phyloP scores from a whole-genome alignment of 2,888 invertebrate species.

The Argyresthia goedartella region DNA sequence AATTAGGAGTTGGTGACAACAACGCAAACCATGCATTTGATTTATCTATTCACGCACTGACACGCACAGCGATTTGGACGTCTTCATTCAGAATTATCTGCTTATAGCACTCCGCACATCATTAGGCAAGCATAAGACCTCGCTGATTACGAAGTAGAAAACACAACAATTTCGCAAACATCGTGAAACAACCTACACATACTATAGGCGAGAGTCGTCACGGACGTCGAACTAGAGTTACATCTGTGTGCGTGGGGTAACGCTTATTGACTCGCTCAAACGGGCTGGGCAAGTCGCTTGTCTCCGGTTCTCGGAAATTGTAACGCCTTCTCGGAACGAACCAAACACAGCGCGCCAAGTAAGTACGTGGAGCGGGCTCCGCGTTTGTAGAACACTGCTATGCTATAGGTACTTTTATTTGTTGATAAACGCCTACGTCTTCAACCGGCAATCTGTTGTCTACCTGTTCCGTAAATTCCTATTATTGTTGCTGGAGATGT shows the following conservation, averaged over 20 bases:
- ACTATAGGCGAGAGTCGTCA: neutral
- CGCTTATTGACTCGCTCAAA: slow-evolving; percentile 54
- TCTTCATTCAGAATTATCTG: too few relatives aligned
- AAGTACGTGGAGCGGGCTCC: slow-evolving; percentile 51
- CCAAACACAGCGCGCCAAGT: slow-evolving; percentile 40
- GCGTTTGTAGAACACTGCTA: too few relatives aligned
- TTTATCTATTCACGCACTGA: neutral
- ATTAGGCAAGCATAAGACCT: neutral
- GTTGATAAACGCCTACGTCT: slow-evolving; percentile 14
- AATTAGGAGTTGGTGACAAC: neutral
- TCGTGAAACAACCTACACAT: too few relatives aligned
- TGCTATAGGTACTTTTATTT: too few relatives aligned
- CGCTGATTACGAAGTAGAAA: neutral
- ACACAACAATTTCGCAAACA: too few relatives aligned
- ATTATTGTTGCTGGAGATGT: too few relatives aligned
- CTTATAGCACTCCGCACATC: too few relatives aligned
- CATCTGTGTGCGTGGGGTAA: slow-evolving; percentile 30
- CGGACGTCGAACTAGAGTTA: neutral
- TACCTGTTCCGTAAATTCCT: too few relatives aligned
- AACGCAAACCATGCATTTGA: neutral
- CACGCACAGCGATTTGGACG: too few relatives aligned
- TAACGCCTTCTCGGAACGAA: slow-evolving; percentile 69
- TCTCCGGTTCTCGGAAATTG: slow-evolving; percentile 66
- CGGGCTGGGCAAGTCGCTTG: slow-evolving; percentile 54
- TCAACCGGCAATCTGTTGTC: too few relatives aligned